These are phyloP conservation scores for Drosophila arawakana DNA, from an alignment of 1,140 invertebrate genomes.

Conservation along the genomic window DNA sequence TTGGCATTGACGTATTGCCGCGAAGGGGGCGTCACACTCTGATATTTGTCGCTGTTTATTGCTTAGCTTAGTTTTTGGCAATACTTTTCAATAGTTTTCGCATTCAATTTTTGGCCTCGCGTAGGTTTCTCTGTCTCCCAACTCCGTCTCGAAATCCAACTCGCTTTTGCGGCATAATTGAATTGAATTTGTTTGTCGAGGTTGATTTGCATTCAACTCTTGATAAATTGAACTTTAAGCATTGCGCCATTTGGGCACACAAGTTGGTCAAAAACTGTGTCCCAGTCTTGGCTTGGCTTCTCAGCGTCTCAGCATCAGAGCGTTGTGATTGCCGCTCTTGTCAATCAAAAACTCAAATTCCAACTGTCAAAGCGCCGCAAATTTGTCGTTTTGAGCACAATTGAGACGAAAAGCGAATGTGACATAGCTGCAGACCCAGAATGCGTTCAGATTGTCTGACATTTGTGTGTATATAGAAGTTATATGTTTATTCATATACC, in stretches of 20 bases:
- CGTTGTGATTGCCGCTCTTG: conserved; percentile 61
- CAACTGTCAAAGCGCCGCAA: conserved; percentile 74
- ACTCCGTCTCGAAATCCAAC: neutral
- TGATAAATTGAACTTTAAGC: conserved; percentile 59
- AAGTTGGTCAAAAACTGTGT: conserved; percentile 35
- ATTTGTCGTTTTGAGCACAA: conserved; percentile 67
- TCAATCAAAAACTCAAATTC: conserved; percentile 83
- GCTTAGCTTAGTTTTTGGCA: conserved; percentile 54
- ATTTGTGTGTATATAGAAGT: conserved; percentile 2
- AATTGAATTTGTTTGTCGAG: conserved; percentile 78
- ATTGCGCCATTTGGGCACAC: conserved; percentile 41
- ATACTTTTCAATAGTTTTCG: conserved; percentile 44
- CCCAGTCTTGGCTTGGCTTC: neutral
- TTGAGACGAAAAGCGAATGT: conserved; percentile 81
- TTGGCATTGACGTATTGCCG: conserved; percentile 63
- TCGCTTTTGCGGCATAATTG: conserved; percentile 59
- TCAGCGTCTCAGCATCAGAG: conserved; percentile 6
- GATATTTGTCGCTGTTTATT: conserved; percentile 76
- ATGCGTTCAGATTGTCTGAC: conserved; percentile 44
- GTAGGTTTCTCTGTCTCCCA: conserved; percentile 47
- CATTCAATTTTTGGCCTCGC: conserved; percentile 27
- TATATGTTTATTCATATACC: conserved; percentile 1
- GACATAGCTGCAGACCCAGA: conserved; percentile 58
- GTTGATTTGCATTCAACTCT: conserved; percentile 56
- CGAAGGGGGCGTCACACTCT: conserved; percentile 69